Evolutionary conservation across 2,888 invertebrate genomes (phyloP), one percentile per base, ranked within the genome.

Genomic region (Aelia acuminata): DNA sequence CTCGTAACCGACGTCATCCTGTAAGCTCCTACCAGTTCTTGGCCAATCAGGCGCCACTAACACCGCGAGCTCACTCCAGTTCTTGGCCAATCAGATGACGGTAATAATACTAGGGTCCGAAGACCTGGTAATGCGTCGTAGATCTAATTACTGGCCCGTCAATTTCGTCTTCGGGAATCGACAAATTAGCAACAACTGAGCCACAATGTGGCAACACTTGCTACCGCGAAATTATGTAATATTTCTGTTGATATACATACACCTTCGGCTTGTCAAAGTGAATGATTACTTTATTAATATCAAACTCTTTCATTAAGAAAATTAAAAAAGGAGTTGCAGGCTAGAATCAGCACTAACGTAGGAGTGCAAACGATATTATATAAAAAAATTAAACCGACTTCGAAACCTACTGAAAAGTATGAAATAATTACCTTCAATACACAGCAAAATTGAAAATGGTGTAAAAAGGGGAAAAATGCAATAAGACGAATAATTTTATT

Each of bases 1-100:
- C 13, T 84, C n/a, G 50, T 84, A 31, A 49, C 84, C 2, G 84
- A 84, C 35, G 84, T 84, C 0, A 84, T 84, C 22, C 20, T 84
- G 84, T 84, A 49, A 84, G 84, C 35, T 5, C 31, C 35, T 31
- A 7, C 63, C 26, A 63, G 10, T 63, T 11, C 10, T 20, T 4
- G 10, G 10, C 43, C 43, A 43, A 43, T 70, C 18, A 70, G 35
- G 20, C 0, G 3, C 22, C 43, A 13, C 0, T n/a, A 43, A n/a
- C 22, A 80, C n/a, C n/a, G 80, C 13, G 0, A 11, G 39, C 43
- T 5, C 20, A 31, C 4, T 39, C 75, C 22, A 39, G 1, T 26
- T 75, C 20, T 22, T 7, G 39, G 35, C 35, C 39, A 39, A 75
- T 70, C 18, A 70, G 35, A 35, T 2, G 3, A 7, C 80, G 31